A percentile compares a stretch with the other conserved stretches of the same genome.
These are phyloP conservation scores for Drosophila helvetica DNA, from an alignment of 2,888 invertebrate genomes.

Conservation along the genomic window DNA sequence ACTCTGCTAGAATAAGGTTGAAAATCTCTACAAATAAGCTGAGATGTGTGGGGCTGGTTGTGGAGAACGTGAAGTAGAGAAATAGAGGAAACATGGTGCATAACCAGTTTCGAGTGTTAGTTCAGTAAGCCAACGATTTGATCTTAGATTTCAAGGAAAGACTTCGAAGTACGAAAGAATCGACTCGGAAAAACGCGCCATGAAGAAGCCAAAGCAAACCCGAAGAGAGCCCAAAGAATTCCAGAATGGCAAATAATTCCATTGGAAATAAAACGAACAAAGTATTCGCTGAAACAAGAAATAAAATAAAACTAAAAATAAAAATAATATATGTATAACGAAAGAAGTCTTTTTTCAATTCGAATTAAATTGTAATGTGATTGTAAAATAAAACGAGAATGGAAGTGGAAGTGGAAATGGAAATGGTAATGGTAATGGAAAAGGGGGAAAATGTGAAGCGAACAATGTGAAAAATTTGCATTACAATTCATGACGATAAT, in stretches of 20 bases:
- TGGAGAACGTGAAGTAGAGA: conserved; percentile 19
- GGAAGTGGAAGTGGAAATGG: not conserved
- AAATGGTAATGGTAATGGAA: conserved; percentile 1
- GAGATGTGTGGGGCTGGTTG: conserved; percentile 32
- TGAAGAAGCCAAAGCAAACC: not conserved
- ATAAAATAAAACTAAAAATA: conserved; percentile 14
- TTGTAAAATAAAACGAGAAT: conserved; percentile 39
- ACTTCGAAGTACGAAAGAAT: conserved; percentile 25
- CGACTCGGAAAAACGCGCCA: not conserved
- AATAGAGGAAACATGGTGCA: not conserved
- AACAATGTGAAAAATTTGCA: conserved; percentile 20
- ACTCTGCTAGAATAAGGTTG: conserved; percentile 37
- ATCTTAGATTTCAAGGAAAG: conserved; percentile 42
- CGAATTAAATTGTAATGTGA: conserved; percentile 70
- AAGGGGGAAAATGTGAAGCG: not conserved
- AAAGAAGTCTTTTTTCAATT: conserved; percentile 15
- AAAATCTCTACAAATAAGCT: conserved; percentile 15
- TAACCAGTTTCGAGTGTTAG: not conserved
- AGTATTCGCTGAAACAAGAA: conserved; percentile 27
- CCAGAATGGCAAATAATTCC: conserved; percentile 51
- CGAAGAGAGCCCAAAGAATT: conserved; percentile 24
- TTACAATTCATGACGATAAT: conserved; percentile 42
- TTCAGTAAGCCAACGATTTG: conserved; percentile 44
- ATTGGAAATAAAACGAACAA: conserved; percentile 67
- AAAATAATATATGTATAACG: conserved; percentile 13